Conservation (phyloP, 2,888 invertebrate species). For the Sepioteuthis lessoniana region DNA sequence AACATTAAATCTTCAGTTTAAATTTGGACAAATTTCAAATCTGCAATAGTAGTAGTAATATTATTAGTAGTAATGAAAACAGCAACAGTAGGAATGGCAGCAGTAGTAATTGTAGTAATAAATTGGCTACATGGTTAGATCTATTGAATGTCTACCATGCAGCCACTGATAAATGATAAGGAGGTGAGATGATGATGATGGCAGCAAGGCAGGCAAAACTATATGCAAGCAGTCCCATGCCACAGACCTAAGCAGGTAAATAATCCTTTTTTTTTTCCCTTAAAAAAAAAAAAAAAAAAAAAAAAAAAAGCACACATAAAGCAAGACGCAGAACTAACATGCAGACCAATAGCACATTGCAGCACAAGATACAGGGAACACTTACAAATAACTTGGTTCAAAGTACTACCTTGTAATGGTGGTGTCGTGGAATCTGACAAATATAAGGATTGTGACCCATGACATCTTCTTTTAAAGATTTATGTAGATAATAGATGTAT, state of each 20-base stretch:
- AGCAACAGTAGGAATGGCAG: background rate
- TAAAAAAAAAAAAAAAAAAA: background rate
- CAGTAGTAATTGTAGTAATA: background rate
- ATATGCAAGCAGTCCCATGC: background rate
- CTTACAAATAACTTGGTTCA: constrained; percentile 38
- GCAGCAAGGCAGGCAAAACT: background rate
- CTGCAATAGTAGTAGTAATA: background rate
- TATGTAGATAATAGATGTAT: background rate
- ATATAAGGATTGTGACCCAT: constrained; percentile 38
- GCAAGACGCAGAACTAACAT: background rate
- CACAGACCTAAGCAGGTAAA: background rate
- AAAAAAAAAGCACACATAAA: background rate
- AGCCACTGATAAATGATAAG: background rate
- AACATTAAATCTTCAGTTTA: background rate
- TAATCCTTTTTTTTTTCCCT: too few species aligned
- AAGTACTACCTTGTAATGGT: constrained; percentile 24
- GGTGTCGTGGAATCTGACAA: constrained; percentile 37
- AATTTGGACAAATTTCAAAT: background rate
- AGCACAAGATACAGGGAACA: constrained; percentile 14
- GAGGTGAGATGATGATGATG: background rate
- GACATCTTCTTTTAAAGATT: constrained; percentile 33
- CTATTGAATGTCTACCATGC: background rate
- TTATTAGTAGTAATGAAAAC: background rate
- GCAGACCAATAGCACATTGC: background rate
- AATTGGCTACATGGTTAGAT: background rate